These are phyloP conservation scores for Abrostola tripartita DNA, from an alignment of 2,888 invertebrate species.

Conservation along the genomic window DNA sequence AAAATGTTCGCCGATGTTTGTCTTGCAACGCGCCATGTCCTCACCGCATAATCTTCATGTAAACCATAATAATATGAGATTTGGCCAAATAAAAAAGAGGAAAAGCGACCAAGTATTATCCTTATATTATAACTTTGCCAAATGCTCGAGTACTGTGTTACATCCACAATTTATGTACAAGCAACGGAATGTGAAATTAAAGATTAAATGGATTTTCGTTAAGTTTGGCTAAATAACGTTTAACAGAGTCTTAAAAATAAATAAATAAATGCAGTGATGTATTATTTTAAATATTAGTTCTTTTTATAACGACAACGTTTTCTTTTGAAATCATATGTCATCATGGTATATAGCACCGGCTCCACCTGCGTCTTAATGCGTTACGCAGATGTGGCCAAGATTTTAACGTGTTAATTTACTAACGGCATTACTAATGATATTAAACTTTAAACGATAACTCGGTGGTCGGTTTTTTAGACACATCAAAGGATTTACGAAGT, in stretches of 20 bases:
- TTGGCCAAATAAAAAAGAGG: slow-evolving; percentile 24
- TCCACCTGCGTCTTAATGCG: too few species aligned
- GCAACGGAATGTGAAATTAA: slow-evolving; percentile 12
- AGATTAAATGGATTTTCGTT: not conserved
- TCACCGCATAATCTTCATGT: slow-evolving; percentile 46
- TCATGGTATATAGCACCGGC: too few species aligned
- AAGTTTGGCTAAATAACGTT: not conserved
- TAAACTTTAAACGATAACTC: too few species aligned
- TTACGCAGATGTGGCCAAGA: too few species aligned
- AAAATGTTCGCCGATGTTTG: slow-evolving; percentile 40
- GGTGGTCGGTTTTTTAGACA: too few species aligned
- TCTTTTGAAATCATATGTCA: too few species aligned
- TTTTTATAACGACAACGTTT: too few species aligned
- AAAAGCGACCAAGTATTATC: slow-evolving; percentile 22
- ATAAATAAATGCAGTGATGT: too few species aligned
- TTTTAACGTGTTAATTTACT: too few species aligned
- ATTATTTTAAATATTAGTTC: too few species aligned
- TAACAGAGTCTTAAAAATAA: not conserved
- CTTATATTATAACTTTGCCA: slow-evolving; percentile 17
- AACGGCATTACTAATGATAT: too few species aligned
- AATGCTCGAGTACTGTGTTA: slow-evolving; percentile 10
- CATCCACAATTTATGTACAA: slow-evolving; percentile 9
- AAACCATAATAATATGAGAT: slow-evolving; percentile 43
- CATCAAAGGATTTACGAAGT: too few species aligned
- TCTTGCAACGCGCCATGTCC: slow-evolving; percentile 25